Evolutionary conservation across 2,113 vertebrate species (phyloP).

Genomic region (Menidia beryllina): DNA sequence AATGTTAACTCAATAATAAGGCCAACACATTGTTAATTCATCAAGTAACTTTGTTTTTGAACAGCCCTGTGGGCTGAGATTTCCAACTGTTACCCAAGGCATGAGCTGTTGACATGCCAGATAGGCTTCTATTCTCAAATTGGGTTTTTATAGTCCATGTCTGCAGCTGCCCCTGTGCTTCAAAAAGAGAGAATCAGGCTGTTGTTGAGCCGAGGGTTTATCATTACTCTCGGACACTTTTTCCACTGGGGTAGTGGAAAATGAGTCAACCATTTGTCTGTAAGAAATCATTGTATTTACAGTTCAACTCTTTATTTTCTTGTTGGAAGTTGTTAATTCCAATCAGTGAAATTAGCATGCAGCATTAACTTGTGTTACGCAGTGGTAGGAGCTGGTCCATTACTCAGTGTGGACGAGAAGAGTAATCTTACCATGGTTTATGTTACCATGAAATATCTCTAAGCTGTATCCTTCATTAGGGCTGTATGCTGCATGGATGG

Average conservation of each 20-base stretch:
- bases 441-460: slow-evolving; percentile 22
- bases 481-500: slow-evolving; percentile 9
- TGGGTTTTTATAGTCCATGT: slow-evolving; percentile 79
- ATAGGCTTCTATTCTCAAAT: slow-evolving; percentile 76
- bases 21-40: slow-evolving; percentile 68
- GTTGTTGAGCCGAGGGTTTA: slow-evolving; percentile 68
- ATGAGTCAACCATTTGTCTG: slow-evolving; percentile 48
- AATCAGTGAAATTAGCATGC: neutral
- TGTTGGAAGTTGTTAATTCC: slow-evolving; percentile 24
- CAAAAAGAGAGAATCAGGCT: slow-evolving; percentile 73
- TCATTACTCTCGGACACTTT: slow-evolving; percentile 58
- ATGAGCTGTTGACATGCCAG: slow-evolving; percentile 69
- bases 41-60: slow-evolving; percentile 63
- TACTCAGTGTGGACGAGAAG: neutral
- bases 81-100: slow-evolving; percentile 73
- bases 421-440: slow-evolving; percentile 5
- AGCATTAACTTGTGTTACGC: neutral
- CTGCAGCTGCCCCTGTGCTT: slow-evolving; percentile 78
- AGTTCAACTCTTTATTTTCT: slow-evolving; percentile 13
- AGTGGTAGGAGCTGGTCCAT: neutral
- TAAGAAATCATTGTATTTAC: slow-evolving; percentile 36
- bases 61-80: slow-evolving; percentile 50
- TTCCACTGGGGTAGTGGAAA: slow-evolving; percentile 66
- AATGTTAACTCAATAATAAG: slow-evolving; percentile 71
- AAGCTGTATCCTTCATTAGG: slow-evolving; percentile 53